A percentile compares a stretch with the other conserved stretches of the same genome.
Evolutionary conservation across 30 jellyfish, hydroid and myxozoan species (phyloP).

Genomic region (Turritopsis dohrnii): DNA sequence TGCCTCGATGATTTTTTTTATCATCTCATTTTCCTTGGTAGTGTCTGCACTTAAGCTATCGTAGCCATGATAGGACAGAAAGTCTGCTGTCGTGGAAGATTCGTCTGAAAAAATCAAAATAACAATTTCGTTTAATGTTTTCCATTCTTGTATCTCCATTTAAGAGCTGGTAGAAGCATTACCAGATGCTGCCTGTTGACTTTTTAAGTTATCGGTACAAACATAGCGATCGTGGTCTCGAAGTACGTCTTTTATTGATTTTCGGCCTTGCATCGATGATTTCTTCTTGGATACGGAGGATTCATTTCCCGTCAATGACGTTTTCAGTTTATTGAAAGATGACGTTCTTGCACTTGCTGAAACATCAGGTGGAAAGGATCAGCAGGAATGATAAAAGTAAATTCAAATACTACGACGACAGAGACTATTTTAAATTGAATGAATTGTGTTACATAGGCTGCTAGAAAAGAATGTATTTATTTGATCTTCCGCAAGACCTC

Average conservation of each 20-base stretch:
- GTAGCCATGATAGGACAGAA: background rate
- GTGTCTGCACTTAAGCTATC: background rate
- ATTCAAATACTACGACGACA: no score
- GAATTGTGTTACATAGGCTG: no score
- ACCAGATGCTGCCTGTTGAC: background rate
- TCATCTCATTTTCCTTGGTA: background rate
- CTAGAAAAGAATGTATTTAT: no score
- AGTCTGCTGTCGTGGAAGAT: background rate
- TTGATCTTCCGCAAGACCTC: no score
- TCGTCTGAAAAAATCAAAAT: background rate
- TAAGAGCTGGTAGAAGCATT: no score
- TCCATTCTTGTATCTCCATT: no score
- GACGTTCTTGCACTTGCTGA: background rate
- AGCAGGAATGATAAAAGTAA: no score
- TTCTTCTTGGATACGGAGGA: background rate
- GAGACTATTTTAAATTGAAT: no score
- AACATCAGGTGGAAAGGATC: no score
- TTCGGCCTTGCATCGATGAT: background rate
- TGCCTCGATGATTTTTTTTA: no score
- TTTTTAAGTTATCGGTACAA: background rate
- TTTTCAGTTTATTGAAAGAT: background rate
- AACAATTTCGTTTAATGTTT: no score
- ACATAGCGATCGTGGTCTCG: conserved; percentile 17
- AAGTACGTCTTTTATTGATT: conserved; percentile 23
- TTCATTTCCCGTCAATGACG: background rate